Conservation (phyloP, 2,113 vertebrate genomes). For the Trichomycterus rosablanca region DNA sequence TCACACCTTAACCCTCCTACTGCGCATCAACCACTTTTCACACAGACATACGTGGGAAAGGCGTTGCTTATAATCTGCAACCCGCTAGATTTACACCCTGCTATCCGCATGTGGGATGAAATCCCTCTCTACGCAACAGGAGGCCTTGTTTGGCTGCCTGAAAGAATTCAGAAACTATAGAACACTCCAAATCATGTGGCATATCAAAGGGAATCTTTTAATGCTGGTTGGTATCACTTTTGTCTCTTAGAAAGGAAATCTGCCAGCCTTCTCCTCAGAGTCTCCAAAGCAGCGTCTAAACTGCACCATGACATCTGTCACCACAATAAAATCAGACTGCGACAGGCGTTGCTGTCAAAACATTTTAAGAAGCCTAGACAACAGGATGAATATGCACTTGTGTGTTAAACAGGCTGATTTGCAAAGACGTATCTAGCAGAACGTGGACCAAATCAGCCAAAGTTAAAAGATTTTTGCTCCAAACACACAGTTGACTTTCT, state of each 20-base stretch:
- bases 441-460: too few species aligned
- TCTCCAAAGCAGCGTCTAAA: conserved; percentile 30
- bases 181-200: conserved; percentile 22
- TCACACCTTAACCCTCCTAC: conserved; percentile 31
- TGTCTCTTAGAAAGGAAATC: conserved; percentile 27
- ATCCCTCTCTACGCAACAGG: conserved; percentile 20
- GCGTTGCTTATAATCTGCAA: background rate
- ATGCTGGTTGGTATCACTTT: conserved; percentile 35
- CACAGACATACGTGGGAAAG: background rate
- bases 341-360: conserved; percentile 20
- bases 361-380: conserved; percentile 6
- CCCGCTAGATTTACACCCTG: conserved; percentile 26
- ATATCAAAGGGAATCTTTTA: conserved; percentile 28
- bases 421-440: conserved; percentile 5
- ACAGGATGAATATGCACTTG: conserved; percentile 2
- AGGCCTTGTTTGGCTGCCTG: conserved; percentile 14
- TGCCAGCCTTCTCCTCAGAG: conserved; percentile 24
- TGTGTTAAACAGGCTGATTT: conserved; percentile 13
- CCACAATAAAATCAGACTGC: conserved; percentile 15
- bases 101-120: conserved; percentile 10
- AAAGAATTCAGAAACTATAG: conserved; percentile 12
- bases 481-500: too few species aligned
- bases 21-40: conserved; percentile 10
- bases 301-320: conserved; percentile 26
- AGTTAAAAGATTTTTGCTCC: too few species aligned